Conservation (phyloP, 2,888 invertebrate genomes). For the Muscina levida region DNA sequence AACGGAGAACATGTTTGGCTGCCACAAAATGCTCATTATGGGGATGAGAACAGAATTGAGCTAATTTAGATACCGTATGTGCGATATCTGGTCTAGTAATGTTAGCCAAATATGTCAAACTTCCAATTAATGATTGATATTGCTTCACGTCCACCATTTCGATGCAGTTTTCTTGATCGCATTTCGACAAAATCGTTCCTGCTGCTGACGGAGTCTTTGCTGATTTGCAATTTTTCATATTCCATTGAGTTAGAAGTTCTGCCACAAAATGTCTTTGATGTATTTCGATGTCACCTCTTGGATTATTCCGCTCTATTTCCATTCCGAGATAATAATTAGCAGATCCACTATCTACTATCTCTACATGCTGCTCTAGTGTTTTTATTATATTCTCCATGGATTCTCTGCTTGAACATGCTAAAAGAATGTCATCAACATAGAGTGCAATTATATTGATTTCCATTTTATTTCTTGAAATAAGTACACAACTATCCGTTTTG, state of each 20-base stretch:
- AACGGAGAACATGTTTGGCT: slow-evolving; percentile 58
- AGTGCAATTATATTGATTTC: slow-evolving; percentile 36
- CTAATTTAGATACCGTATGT: slow-evolving; percentile 56
- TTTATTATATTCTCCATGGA: slow-evolving; percentile 11
- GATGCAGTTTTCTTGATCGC: slow-evolving; percentile 38
- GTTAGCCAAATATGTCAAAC: slow-evolving; percentile 63
- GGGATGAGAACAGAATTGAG: slow-evolving; percentile 54
- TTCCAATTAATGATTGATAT: slow-evolving; percentile 53
- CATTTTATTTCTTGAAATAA: slow-evolving; percentile 33
- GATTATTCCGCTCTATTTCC: slow-evolving; percentile 29
- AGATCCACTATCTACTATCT: slow-evolving; percentile 51
- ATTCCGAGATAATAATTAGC: slow-evolving; percentile 42
- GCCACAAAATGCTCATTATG: slow-evolving; percentile 59
- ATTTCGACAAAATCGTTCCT: slow-evolving; percentile 51
- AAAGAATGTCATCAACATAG: slow-evolving; percentile 59
- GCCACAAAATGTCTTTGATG: slow-evolving; percentile 21
- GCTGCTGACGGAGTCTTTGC: slow-evolving; percentile 53
- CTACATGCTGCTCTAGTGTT: slow-evolving; percentile 39
- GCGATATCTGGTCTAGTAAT: slow-evolving; percentile 63
- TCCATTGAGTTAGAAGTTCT: slow-evolving; percentile 23
- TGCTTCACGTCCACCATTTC: slow-evolving; percentile 38
- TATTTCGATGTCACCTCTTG: slow-evolving; percentile 21
- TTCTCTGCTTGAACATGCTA: slow-evolving; percentile 54
- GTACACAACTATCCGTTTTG: slow-evolving; percentile 63
- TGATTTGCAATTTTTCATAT: slow-evolving; percentile 46